These are phyloP conservation scores for Pipistrellus pipistrellus DNA, from an alignment of 2,797 vertebrate genomes.

Conservation along the genomic window DNA sequence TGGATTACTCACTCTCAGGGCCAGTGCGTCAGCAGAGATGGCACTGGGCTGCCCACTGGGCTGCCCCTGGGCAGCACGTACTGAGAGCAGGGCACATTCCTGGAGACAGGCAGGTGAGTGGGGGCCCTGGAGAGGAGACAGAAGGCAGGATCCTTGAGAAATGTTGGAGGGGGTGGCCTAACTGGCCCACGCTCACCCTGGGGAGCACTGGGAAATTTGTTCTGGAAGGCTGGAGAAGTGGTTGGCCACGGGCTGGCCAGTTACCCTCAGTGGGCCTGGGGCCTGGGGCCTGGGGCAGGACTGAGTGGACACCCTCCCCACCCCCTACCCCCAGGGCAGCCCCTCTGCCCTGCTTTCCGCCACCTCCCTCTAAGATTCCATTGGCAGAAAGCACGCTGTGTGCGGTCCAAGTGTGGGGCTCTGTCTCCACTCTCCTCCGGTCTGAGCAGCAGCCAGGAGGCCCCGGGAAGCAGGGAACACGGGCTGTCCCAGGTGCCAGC, in stretches of 20 bases:
- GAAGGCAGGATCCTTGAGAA: not conserved
- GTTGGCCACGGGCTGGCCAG: not conserved
- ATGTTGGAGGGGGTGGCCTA: not conserved
- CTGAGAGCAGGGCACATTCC: not conserved
- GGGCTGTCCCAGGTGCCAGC: not conserved
- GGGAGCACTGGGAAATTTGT: not conserved
- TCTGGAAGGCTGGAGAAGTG: not conserved
- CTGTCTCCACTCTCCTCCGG: not conserved
- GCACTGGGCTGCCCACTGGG: not conserved
- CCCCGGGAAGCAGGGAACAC: too few relatives aligned
- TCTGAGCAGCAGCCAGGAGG: not conserved
- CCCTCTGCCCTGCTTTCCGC: not conserved
- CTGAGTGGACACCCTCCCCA: not conserved
- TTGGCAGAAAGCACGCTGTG: not conserved
- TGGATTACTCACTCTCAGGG: not conserved
- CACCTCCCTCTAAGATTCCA: not conserved
- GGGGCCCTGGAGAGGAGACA: not conserved
- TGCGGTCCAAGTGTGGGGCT: not conserved
- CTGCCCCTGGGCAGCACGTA: not conserved
- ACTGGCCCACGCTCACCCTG: not conserved
- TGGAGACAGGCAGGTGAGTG: not conserved
- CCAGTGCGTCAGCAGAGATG: slow-evolving; percentile 57
- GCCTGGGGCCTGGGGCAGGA: not conserved
- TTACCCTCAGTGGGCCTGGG: not conserved
- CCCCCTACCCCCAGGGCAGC: rapidly evolving